A percentile compares a stretch with the other conserved stretches of the same genome.
Conservation (phyloP, 2,888 invertebrate species). For the Ischnura elegans region DNA sequence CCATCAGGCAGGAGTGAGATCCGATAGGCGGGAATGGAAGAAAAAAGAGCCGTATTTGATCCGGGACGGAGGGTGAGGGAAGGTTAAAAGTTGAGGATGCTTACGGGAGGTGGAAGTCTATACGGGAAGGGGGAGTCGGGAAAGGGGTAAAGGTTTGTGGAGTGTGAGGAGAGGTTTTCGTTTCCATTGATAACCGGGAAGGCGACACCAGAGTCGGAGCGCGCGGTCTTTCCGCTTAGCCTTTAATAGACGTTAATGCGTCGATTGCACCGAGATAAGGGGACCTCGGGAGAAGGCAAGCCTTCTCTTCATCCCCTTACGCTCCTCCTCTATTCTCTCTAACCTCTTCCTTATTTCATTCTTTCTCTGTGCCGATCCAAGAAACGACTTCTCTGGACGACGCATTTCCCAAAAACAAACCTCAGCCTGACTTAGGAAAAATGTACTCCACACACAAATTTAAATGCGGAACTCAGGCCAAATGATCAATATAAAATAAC, state of each 20-base stretch:
- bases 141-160: background rate
- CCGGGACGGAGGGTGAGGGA: background rate
- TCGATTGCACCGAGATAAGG: constrained; percentile 59
- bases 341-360: background rate
- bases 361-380: no score
- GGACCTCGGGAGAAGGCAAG: constrained; percentile 32
- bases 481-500: no score
- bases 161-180: constrained; percentile 50
- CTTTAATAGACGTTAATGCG: constrained; percentile 65
- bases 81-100: background rate
- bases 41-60: background rate
- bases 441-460: no score
- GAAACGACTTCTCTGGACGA: no score
- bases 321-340: background rate
- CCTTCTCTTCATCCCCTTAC: background rate
- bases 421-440: no score
- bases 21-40: constrained; percentile 26
- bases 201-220: background rate
- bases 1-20: constrained; percentile 31
- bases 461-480: no score
- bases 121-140: background rate
- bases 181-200: constrained; percentile 63
- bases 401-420: no score
- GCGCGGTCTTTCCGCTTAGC: constrained; percentile 55
- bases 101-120: background rate